phyloP scores from a whole-genome alignment of 2,888 invertebrate species.

The Lycia hirtaria region DNA sequence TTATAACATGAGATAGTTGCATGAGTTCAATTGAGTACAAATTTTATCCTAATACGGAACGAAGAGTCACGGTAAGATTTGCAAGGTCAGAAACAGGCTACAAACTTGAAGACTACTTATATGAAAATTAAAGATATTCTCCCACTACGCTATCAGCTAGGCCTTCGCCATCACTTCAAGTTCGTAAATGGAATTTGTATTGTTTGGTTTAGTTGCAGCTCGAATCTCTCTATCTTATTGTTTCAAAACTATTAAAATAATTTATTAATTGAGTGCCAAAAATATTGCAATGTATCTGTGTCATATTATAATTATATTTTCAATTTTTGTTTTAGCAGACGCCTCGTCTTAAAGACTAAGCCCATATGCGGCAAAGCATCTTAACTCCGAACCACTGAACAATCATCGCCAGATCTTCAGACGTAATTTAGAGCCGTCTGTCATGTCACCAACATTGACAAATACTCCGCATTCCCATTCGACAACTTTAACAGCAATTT shows the following conservation, averaged over 20 bases:
- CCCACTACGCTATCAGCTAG: too few relatives aligned
- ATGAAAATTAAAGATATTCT: too few relatives aligned
- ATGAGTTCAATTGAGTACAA: conserved; percentile 17
- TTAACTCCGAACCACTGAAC: conserved; percentile 10
- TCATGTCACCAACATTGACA: conserved; percentile 55
- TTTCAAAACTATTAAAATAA: too few relatives aligned
- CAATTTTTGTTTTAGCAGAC: neutral
- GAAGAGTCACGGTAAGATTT: too few relatives aligned
- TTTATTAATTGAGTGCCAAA: too few relatives aligned
- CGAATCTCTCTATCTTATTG: too few relatives aligned
- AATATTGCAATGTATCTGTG: neutral
- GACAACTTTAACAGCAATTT: conserved; percentile 50
- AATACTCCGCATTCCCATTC: conserved; percentile 57
- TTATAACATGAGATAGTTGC: neutral
- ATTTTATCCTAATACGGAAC: neutral
- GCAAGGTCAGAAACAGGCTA: too few relatives aligned
- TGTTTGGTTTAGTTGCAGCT: too few relatives aligned
- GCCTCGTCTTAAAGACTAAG: neutral
- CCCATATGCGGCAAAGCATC: neutral
- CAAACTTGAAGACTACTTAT: too few relatives aligned
- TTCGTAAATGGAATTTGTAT: too few relatives aligned
- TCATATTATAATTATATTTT: too few relatives aligned
- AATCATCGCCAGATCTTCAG: conserved; percentile 12
- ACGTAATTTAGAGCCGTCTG: conserved; percentile 52
- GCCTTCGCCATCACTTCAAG: too few relatives aligned